Conservation (phyloP, 2,888 invertebrate genomes). For the Tachina lurida region DNA sequence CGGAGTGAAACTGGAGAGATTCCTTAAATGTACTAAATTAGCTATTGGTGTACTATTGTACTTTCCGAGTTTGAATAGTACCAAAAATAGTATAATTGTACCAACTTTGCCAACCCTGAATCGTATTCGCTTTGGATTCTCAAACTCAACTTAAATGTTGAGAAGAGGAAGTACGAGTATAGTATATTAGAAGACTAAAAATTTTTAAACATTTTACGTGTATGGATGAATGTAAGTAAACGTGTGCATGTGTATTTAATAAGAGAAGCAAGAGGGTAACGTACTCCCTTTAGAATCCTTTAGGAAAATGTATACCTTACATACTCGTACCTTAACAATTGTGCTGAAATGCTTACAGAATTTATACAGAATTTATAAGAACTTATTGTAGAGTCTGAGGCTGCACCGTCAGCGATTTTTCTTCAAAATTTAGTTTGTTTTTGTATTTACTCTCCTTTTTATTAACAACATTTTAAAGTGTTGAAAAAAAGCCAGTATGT, state of each 20-base stretch:
- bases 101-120: no score
- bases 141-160: slow-evolving; percentile 33
- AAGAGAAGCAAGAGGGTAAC: slow-evolving; percentile 4
- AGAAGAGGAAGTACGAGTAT: slow-evolving; percentile 28
- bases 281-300: slow-evolving; percentile 47
- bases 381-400: slow-evolving; percentile 50
- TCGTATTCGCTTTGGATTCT: background rate
- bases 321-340: slow-evolving; percentile 54
- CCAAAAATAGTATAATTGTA: no score
- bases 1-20: no score
- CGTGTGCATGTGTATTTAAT: slow-evolving; percentile 35
- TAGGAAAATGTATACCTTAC: slow-evolving; percentile 27
- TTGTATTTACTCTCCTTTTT: slow-evolving; percentile 3
- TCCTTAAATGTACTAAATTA: no score
- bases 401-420: slow-evolving; percentile 68
- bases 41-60: no score
- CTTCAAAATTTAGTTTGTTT: slow-evolving; percentile 53
- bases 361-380: slow-evolving; percentile 28
- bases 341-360: slow-evolving; percentile 17
- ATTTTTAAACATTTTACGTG: slow-evolving; percentile 14
- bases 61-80: no score
- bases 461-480: slow-evolving; percentile 41
- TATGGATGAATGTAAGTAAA: slow-evolving; percentile 7
- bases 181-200: slow-evolving; percentile 55
- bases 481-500: slow-evolving; percentile 29